Conservation (phyloP, 2,797 vertebrate genomes). For the Eulemur albifrons region DNA sequence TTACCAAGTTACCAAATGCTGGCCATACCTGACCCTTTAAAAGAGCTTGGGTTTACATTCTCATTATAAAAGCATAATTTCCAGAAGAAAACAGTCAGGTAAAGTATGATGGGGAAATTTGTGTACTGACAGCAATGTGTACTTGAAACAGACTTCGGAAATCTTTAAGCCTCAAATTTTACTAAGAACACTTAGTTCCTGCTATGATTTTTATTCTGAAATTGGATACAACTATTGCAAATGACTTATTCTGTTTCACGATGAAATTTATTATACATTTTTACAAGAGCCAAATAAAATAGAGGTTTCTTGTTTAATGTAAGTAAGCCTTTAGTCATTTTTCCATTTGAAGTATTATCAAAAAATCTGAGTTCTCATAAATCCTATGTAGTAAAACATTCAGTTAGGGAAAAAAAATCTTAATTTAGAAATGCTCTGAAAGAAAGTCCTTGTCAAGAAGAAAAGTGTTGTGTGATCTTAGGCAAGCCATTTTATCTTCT, state of each 20-base stretch:
- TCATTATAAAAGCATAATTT: conserved; percentile 10
- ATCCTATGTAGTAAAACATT: not conserved
- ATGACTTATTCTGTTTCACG: not conserved
- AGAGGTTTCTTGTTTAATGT: not conserved
- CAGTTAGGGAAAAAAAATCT: not conserved
- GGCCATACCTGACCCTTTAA: not conserved
- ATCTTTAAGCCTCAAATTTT: conserved; percentile 13
- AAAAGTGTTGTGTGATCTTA: not conserved
- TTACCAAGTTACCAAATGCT: conserved; percentile 30
- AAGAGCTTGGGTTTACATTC: not conserved
- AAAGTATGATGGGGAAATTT: not conserved
- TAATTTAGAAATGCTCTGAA: conserved; percentile 28
- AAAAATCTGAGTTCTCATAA: not conserved
- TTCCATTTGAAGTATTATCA: not conserved
- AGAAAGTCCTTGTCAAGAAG: not conserved
- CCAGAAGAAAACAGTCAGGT: not conserved
- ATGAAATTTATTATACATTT: not conserved
- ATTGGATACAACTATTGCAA: not conserved
- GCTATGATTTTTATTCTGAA: not conserved
- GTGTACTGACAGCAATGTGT: not conserved
- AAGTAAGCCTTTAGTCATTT: not conserved
- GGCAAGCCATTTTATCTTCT: not conserved
- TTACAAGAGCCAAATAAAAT: not conserved
- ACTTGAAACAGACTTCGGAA: not conserved
- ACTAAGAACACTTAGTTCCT: not conserved